Percentiles rank a stretch among this genome's conserved stretches.
phyloP scores from a whole-genome alignment of 2,113 vertebrate genomes.

The Fregetta grallaria region DNA sequence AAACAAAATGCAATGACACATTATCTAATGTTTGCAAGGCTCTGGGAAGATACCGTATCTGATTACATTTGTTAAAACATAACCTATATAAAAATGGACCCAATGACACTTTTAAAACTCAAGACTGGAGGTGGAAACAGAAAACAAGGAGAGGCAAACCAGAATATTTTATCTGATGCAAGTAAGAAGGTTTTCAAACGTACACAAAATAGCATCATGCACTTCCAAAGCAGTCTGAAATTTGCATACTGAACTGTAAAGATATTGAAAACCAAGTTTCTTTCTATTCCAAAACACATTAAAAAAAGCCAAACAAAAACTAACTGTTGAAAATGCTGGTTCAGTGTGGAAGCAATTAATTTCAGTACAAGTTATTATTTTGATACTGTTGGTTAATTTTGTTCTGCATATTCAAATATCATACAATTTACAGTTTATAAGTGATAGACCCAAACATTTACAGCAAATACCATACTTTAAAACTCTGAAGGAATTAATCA shows the following conservation, averaged over 20 bases:
- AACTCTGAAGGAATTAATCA: background rate
- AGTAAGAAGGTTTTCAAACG: background rate
- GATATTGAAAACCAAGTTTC: background rate
- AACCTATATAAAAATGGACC: background rate
- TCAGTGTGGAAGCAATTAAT: background rate
- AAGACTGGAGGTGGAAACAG: background rate
- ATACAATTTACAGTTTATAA: background rate
- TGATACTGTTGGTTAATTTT: background rate
- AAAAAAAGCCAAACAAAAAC: fast-evolving
- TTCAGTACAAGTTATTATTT: background rate
- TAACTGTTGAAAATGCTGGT: background rate
- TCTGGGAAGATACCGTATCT: background rate
- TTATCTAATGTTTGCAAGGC: background rate
- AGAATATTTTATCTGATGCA: background rate
- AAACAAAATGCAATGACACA: background rate
- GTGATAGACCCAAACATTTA: background rate
- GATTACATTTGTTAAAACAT: background rate
- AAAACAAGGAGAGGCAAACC: background rate
- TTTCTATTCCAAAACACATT: background rate
- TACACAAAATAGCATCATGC: background rate
- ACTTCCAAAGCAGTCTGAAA: background rate
- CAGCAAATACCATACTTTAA: background rate
- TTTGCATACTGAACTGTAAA: background rate
- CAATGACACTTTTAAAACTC: background rate
- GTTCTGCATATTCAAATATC: background rate